A percentile compares a stretch with the other conserved stretches of the same genome.
These are phyloP conservation scores for Sebastes ruberrimus DNA, from an alignment of 2,797 vertebrate species.

Conservation along the genomic window DNA sequence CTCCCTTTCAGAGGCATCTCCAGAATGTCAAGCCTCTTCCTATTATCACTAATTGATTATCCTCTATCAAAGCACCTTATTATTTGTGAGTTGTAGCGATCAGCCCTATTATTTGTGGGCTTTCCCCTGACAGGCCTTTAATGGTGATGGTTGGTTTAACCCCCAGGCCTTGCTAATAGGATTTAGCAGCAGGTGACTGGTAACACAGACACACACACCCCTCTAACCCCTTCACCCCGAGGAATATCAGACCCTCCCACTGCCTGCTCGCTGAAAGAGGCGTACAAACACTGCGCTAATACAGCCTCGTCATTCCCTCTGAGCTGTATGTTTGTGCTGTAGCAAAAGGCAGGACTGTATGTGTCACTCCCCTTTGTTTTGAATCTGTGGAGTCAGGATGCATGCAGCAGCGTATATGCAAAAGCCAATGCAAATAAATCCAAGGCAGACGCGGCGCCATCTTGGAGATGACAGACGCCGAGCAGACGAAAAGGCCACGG, in stretches of 20 bases:
- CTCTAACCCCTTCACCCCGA: constrained; percentile 80
- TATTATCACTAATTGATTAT: constrained; percentile 81
- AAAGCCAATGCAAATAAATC: constrained; percentile 73
- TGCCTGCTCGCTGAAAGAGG: constrained; percentile 60
- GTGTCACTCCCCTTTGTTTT: constrained; percentile 60
- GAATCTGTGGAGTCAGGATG: constrained; percentile 65
- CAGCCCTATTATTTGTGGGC: constrained; percentile 86
- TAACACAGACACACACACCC: constrained; percentile 79
- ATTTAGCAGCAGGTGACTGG: constrained; percentile 85
- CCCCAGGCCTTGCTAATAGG: constrained; percentile 82
- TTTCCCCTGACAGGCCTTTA: constrained; percentile 85
- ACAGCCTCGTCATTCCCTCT: constrained; percentile 58
- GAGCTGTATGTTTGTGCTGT: constrained; percentile 29
- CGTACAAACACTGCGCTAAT: constrained; percentile 55
- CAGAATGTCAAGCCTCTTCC: constrained; percentile 63
- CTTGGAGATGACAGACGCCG: constrained; percentile 76
- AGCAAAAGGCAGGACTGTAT: constrained; percentile 19
- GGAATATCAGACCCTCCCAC: constrained; percentile 75
- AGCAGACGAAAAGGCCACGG: constrained; percentile 76
- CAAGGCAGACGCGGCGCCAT: constrained; percentile 66
- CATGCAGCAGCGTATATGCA: constrained; percentile 65
- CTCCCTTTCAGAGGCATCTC: constrained; percentile 18
- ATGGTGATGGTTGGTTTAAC: constrained; percentile 85
- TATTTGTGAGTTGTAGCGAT: constrained; percentile 87
- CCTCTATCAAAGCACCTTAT: constrained; percentile 81